Evolutionary conservation across 2,888 invertebrate genomes (phyloP), one percentile per base, ranked within the genome.

Genomic region (Strigamia crassipes): DNA sequence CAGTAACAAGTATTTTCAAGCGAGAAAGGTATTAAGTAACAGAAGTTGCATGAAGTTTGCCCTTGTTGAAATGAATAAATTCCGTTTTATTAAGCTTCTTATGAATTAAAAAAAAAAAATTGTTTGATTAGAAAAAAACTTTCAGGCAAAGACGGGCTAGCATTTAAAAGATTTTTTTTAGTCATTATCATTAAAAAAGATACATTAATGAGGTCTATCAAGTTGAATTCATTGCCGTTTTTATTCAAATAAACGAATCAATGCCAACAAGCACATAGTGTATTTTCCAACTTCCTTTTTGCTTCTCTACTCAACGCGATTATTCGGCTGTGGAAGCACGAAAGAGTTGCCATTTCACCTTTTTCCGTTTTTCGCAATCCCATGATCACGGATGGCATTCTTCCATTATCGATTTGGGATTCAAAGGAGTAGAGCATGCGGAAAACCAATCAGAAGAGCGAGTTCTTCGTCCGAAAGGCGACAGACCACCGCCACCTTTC

Each of bases 331-430:
- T 13, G 12, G 61, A 66, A 66, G 27, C 31, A 27, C 31, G 73
- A 27, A 51, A n/a, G 73, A 73, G 73, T 31, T 73, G 73, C 73
- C 31, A 73, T 73, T 73, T 73, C 31, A 73, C 73, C 73, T 23
- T 31, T 12, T 73, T 31, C 73, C 56, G n/a, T 56, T 73, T 73
- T 73, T 73, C 13, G 73, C 73, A 13, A 73, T 31, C 73, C 73
- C 27, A 31, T 15, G 15, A 73, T 73, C 73, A n/a, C 73, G 27
- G 31, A 73, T 73, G 73, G 27, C 73, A 31, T 73, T 73, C 73
- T 73, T 73, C 73, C 73, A 73, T 73, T 73, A 73, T 73, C 31
- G 73, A 73, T 73, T 73, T 73, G 73, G 73, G 73, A 73, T 73
- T 73, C 73, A 73, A 73, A 73, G 73, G 73, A 31, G 73, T 73